Evolutionary conservation across 2,113 vertebrate genomes (phyloP).

Genomic region (Sinocyclocheilus maitianheensis): DNA sequence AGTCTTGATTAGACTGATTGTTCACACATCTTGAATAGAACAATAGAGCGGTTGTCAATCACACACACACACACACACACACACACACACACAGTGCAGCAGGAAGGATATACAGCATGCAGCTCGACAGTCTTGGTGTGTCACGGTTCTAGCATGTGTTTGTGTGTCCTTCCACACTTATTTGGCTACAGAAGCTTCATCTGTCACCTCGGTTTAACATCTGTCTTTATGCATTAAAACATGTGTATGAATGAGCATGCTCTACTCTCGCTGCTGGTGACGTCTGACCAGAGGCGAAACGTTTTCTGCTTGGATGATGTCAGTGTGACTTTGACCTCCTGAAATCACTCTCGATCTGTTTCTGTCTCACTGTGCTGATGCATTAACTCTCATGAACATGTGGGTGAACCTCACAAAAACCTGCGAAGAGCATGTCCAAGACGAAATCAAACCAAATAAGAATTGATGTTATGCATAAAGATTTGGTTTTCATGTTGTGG

Average conservation of each 20-base stretch:
- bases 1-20: too few species aligned
- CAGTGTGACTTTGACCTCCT: not conserved
- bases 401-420: too few species aligned
- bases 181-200: constrained; percentile 6
- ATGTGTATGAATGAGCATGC: not conserved
- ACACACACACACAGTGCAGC: not conserved
- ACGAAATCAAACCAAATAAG: too few species aligned
- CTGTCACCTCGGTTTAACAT: not conserved
- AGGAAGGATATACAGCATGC: not conserved
- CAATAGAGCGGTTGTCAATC: not conserved
- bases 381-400: too few species aligned
- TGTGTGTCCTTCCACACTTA: not conserved
- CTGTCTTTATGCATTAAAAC: not conserved
- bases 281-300: constrained; percentile 20
- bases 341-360: not conserved
- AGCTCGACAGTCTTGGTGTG: not conserved
- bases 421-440: too few species aligned
- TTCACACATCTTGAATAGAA: not conserved
- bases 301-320: constrained; percentile 20
- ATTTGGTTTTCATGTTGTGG: too few species aligned
- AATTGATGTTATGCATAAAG: too few species aligned
- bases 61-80: not conserved
- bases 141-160: not conserved
- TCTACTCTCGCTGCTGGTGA: not conserved
- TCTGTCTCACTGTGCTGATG: not conserved